Evolutionary conservation across 2,888 invertebrate genomes (phyloP).

Genomic region (Parelbella ahira): DNA sequence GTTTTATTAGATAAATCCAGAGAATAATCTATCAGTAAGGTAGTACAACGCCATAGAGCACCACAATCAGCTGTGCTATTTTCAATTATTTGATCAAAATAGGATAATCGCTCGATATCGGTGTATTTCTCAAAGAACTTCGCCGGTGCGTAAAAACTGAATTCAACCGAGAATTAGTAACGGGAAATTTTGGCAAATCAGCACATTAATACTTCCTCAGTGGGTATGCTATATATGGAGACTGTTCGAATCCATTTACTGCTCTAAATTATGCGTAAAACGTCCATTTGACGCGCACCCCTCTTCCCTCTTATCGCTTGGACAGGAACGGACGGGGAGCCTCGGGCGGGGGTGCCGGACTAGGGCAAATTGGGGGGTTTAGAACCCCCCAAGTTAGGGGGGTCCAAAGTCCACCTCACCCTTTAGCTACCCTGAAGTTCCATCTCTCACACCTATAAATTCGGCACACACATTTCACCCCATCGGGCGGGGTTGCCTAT

Average conservation of each 20-base stretch:
- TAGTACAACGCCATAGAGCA: too few species aligned
- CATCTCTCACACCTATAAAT: slow-evolving; percentile 81
- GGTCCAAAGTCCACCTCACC: slow-evolving; percentile 80
- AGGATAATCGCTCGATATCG: too few species aligned
- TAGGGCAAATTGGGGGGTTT: slow-evolving; percentile 76
- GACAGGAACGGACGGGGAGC: slow-evolving; percentile 73
- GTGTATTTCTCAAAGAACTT: too few species aligned
- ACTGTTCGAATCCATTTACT: slow-evolving; percentile 81
- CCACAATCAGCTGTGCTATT: too few species aligned
- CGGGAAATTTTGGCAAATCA: slow-evolving; percentile 22
- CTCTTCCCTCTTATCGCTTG: slow-evolving; percentile 80
- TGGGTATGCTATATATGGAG: slow-evolving; percentile 70
- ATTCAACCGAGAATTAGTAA: too few species aligned
- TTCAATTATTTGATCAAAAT: too few species aligned
- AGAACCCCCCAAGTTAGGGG: slow-evolving; percentile 68
- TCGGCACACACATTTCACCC: slow-evolving; percentile 79
- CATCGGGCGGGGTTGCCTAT: slow-evolving; percentile 63
- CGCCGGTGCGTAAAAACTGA: too few species aligned
- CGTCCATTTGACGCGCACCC: slow-evolving; percentile 80
- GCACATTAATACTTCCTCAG: slow-evolving; percentile 49
- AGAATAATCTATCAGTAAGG: slow-evolving; percentile 1
- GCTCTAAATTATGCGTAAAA: slow-evolving; percentile 82
- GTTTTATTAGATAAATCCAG: slow-evolving; percentile 3
- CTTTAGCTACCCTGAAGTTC: slow-evolving; percentile 80
- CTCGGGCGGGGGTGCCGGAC: slow-evolving; percentile 78